These are phyloP conservation scores for Scelioninae gen. 1 DNA, from an alignment of 2,888 invertebrate genomes.

Conservation along the genomic window DNA sequence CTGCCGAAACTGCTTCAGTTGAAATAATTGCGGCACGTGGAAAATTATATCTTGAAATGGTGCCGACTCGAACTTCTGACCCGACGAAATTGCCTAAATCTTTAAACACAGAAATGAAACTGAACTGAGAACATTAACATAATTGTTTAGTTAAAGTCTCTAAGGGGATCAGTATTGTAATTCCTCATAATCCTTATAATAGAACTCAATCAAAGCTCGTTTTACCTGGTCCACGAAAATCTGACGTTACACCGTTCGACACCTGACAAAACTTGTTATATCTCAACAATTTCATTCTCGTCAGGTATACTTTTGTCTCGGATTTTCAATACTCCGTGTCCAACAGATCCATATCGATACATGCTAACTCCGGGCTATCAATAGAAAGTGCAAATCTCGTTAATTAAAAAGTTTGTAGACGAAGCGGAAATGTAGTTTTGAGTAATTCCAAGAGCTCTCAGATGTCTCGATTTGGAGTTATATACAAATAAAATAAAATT, in stretches of 20 bases:
- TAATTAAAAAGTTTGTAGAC: conserved; percentile 63
- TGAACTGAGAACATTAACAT: too few relatives aligned
- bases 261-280: conserved; percentile 50
- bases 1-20: conserved; percentile 4
- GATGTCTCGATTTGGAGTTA: conserved; percentile 26
- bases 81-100: conserved; percentile 47
- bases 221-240: conserved; percentile 39
- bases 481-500: conserved; percentile 37
- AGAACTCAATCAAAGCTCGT: conserved; percentile 50
- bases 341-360: conserved; percentile 49
- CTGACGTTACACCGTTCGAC: conserved; percentile 35
- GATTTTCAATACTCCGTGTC: conserved; percentile 39
- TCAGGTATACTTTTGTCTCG: conserved; percentile 51
- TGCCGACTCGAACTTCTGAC: conserved; percentile 29
- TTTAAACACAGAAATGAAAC: conserved; percentile 49
- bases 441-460: conserved; percentile 49
- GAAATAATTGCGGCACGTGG: conserved; percentile 34
- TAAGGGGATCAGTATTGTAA: conserved; percentile 59
- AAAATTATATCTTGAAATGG: conserved; percentile 36
- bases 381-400: conserved; percentile 59
- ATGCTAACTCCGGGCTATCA: conserved; percentile 44
- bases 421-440: conserved; percentile 49
- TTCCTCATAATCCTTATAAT: conserved; percentile 47
- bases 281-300: too few relatives aligned
- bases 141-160: conserved; percentile 51